Evolutionary conservation across 2,113 vertebrate genomes (phyloP).

Genomic region (Eretmochelys imbricata): DNA sequence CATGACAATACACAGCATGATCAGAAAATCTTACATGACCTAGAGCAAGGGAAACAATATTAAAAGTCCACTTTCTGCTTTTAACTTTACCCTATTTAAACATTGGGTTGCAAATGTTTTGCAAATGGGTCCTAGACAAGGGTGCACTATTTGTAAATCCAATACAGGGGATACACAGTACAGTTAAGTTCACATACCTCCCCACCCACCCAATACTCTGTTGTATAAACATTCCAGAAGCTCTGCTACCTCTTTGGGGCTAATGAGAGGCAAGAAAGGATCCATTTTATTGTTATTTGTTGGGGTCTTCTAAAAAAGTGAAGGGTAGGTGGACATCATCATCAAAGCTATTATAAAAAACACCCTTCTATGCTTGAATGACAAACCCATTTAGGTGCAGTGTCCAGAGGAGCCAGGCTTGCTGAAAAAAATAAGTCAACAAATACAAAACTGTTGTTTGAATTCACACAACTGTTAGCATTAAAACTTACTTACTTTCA

Average conservation of each 20-base stretch:
- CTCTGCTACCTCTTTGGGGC: not conserved
- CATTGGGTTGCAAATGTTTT: not conserved
- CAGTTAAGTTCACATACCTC: not conserved
- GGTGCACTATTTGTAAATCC: not conserved
- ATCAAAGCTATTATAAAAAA: not conserved
- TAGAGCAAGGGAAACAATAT: slow-evolving; percentile 57
- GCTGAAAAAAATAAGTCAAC: not conserved
- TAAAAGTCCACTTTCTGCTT: not conserved
- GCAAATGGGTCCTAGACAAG: not conserved
- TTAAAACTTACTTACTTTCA: slow-evolving; percentile 78
- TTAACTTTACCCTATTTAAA: not conserved
- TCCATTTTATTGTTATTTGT: too few species aligned
- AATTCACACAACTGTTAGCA: not conserved
- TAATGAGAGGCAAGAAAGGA: not conserved
- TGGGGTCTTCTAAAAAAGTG: not conserved
- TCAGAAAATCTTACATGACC: slow-evolving; percentile 68
- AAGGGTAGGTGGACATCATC: not conserved
- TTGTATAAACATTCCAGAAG: not conserved
- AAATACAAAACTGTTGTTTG: not conserved
- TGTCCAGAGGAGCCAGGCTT: not conserved
- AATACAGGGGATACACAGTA: not conserved
- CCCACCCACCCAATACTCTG: not conserved
- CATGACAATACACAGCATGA: slow-evolving; percentile 46
- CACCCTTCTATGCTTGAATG: not conserved
- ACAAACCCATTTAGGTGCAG: not conserved